Base-by-base conservation (phyloP, 2,888 invertebrate species). In the Dione vanillae region DNA sequence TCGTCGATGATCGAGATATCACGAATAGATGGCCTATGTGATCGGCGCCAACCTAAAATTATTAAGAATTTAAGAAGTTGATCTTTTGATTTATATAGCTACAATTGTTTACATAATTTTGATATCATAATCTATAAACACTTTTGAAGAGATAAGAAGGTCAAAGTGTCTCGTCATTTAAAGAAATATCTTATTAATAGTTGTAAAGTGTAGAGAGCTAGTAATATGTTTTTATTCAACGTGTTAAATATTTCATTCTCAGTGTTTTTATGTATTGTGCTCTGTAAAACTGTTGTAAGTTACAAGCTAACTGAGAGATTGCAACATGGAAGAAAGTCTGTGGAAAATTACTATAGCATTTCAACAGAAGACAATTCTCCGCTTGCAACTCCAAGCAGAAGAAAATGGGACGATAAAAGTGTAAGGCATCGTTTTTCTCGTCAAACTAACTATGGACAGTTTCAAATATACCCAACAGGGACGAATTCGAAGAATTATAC, bases 1-100 rank as follows among this genome's bases (percentile, higher is more conserved):
- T 97, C 97, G 81, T 97, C 96, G 84, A 97, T 97, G 85, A 97
- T 97, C 75, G 97, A 96, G 74, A 97, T 97, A 85, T 97, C 97
- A 61, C 97, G 95, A 69, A 97, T 96, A 0, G 97, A 97, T 5
- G 97, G 97, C 72, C 97, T 94, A 82, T 97, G 96, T 62, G 96
- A 96, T 76, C 97, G 94, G 19, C 96, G 94, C 97, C 97, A 97
- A 70, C 96, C 96, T 91, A 80, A 0, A 77, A 68, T 37, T 72
- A 35, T 74, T 59, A 65, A 37, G 1, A 47, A 56, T 0, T 14
- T 56, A 16, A n/a, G 41, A 49, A 43, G 16, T 11, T n/a, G n/a
- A n/a, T n/a, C n/a, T n/a, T n/a, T n/a, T n/a, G n/a, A n/a, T 27
- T 47, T 47, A 47, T 16, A 1, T 16, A 11, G 12, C 2, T 27